Evolutionary conservation across 2,113 vertebrate genomes (phyloP).

Genomic region (Toxostoma redivivum): DNA sequence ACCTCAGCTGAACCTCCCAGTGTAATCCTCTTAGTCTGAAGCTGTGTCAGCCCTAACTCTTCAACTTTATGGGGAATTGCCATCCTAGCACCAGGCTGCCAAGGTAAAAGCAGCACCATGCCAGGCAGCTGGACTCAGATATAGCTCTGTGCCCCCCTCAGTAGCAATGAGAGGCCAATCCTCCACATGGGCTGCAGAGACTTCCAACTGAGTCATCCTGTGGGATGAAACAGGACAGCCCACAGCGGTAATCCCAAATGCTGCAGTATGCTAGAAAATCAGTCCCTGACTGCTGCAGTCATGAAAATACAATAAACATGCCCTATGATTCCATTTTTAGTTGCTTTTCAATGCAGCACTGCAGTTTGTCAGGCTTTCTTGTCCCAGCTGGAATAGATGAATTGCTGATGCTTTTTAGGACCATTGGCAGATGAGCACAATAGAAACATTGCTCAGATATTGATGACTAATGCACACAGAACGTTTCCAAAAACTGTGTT

Average conservation of each 20-base stretch:
- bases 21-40: not conserved
- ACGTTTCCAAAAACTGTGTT: slow-evolving; percentile 52
- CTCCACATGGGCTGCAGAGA: not conserved
- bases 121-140: not conserved
- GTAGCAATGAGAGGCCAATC: not conserved
- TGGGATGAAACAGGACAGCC: slow-evolving; percentile 29
- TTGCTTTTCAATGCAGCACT: slow-evolving; percentile 29
- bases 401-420: slow-evolving; percentile 66
- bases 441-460: slow-evolving; percentile 57
- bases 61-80: not conserved
- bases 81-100: not conserved
- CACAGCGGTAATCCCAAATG: slow-evolving; percentile 17
- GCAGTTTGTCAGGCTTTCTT: slow-evolving; percentile 56
- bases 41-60: not conserved
- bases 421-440: slow-evolving; percentile 59
- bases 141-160: not conserved
- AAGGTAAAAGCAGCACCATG: not conserved
- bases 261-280: slow-evolving; percentile 15
- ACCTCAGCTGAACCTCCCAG: not conserved
- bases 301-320: slow-evolving; percentile 53
- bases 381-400: slow-evolving; percentile 64
- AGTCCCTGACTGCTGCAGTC: slow-evolving; percentile 35
- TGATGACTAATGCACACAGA: slow-evolving; percentile 55
- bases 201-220: not conserved
- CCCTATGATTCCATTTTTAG: slow-evolving; percentile 57